Percentiles rank a stretch among this genome's conserved stretches.
Conservation (phyloP, 2,888 invertebrate species). For the Andrena camellia region DNA sequence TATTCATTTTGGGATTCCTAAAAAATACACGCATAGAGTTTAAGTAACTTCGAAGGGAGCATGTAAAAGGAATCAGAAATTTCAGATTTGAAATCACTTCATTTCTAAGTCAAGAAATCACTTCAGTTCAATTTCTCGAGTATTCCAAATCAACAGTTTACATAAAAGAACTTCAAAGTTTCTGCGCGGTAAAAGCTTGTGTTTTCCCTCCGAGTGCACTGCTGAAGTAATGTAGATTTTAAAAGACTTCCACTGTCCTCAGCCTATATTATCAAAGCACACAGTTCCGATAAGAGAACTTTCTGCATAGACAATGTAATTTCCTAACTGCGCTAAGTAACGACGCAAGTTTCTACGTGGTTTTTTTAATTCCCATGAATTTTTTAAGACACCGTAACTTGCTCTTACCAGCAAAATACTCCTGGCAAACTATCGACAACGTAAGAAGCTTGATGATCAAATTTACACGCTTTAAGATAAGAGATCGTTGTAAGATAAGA, state of each 20-base stretch:
- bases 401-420: not conserved
- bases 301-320: conserved; percentile 29
- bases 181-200: not conserved
- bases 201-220: not conserved
- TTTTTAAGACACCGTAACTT: no score
- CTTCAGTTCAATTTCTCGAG: conserved; percentile 4
- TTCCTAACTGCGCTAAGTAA: not conserved
- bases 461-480: not conserved
- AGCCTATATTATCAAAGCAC: not conserved
- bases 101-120: no score
- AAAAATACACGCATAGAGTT: not conserved
- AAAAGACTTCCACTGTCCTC: not conserved
- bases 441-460: not conserved
- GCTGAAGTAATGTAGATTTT: conserved; percentile 20
- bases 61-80: not conserved
- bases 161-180: conserved; percentile 21
- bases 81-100: not conserved
- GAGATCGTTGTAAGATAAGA: not conserved
- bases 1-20: no score
- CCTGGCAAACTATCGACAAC: not conserved
- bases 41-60: not conserved
- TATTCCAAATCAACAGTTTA: conserved; percentile 8
- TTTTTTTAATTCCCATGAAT: no score
- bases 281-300: conserved; percentile 7
- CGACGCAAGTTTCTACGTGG: no score